Evolutionary conservation across 30 jellyfish, hydroid and myxozoan species (phyloP).

Genomic region (Mastigias papua): DNA sequence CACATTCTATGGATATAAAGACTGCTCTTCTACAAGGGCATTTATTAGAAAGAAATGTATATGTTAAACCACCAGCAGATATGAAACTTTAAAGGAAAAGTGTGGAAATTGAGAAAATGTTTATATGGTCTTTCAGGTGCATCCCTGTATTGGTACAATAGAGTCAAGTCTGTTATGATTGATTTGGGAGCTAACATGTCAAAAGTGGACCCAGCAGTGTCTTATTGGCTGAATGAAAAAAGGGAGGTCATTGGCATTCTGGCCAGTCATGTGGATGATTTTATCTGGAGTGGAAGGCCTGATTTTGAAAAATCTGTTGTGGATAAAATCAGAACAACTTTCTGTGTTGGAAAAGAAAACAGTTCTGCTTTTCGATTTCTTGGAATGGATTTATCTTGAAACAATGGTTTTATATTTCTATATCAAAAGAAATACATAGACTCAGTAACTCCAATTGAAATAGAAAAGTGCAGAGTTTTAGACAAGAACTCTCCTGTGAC

Average conservation of each 20-base stretch:
- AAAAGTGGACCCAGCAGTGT: not conserved
- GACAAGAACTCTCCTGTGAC: too few species aligned
- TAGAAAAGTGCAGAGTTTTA: too few species aligned
- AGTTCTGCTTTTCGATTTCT: not conserved
- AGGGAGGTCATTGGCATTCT: not conserved
- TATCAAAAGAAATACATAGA: not conserved
- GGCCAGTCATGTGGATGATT: not conserved
- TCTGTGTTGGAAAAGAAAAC: not conserved
- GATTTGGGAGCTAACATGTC: not conserved
- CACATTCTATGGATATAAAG: slow-evolving; percentile 51
- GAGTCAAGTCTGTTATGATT: not conserved
- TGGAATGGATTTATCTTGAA: not conserved
- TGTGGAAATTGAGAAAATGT: not conserved
- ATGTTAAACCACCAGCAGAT: slow-evolving; percentile 71
- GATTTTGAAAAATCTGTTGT: not conserved
- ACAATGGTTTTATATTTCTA: not conserved
- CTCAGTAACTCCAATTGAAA: too few species aligned
- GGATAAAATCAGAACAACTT: not conserved
- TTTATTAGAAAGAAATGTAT: slow-evolving; percentile 49
- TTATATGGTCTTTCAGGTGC: not conserved
- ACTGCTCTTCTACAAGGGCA: slow-evolving; percentile 78
- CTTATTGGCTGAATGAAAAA: not conserved
- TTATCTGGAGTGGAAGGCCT: not conserved
- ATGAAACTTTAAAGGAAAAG: not conserved
- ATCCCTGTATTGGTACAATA: not conserved